These are phyloP conservation scores for Rhingia campestris DNA, from an alignment of 2,888 invertebrate species.

Conservation along the genomic window DNA sequence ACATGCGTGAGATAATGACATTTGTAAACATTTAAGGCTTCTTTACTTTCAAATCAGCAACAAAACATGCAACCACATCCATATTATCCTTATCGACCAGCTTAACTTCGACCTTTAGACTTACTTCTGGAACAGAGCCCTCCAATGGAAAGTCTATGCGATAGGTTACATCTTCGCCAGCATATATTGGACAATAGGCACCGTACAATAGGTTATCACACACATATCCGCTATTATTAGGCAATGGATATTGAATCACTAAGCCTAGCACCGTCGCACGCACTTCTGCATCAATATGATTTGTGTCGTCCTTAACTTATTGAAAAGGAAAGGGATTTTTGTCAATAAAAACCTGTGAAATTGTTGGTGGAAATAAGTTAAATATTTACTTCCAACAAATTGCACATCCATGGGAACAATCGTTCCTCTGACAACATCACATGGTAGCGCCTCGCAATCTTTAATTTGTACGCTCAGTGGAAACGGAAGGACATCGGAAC, in stretches of 20 bases:
- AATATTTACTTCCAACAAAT: slow-evolving; percentile 77
- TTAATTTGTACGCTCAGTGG: slow-evolving; percentile 78
- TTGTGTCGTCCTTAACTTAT: slow-evolving; percentile 29
- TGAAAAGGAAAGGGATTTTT: neutral
- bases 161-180: slow-evolving; percentile 80
- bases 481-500: slow-evolving; percentile 73
- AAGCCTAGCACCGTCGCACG: slow-evolving; percentile 75
- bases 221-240: slow-evolving; percentile 76
- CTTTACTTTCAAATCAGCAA: slow-evolving; percentile 49
- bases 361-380: neutral
- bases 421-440: slow-evolving; percentile 76
- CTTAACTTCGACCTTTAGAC: slow-evolving; percentile 77
- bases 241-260: slow-evolving; percentile 75
- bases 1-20: too few relatives aligned
- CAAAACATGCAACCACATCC: slow-evolving; percentile 77
- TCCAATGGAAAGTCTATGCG: slow-evolving; percentile 78
- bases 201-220: slow-evolving; percentile 79
- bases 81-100: slow-evolving; percentile 75
- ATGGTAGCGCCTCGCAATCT: slow-evolving; percentile 77
- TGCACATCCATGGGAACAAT: slow-evolving; percentile 77
- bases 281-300: slow-evolving; percentile 73
- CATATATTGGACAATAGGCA: slow-evolving; percentile 81
- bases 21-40: neutral
- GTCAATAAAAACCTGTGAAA: neutral
- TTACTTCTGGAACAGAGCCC: slow-evolving; percentile 77